Conservation (phyloP, 2,113 vertebrate species). For the Otus sunia region DNA sequence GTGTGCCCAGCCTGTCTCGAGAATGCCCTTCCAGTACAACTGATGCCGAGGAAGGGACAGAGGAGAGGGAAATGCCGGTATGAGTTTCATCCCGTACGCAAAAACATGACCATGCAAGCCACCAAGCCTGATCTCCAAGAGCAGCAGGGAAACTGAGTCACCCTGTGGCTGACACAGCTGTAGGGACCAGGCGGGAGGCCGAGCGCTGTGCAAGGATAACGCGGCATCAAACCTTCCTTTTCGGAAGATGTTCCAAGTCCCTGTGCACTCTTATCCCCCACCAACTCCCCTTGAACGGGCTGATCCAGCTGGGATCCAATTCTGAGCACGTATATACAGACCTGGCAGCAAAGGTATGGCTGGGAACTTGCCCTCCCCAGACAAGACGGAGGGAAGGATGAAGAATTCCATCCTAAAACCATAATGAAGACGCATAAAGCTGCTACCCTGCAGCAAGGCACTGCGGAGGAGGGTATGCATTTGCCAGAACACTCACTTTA, state of each 20-base stretch:
- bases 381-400: background rate
- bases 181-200: background rate
- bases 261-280: background rate
- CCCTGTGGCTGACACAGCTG: background rate
- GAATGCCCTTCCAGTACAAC: background rate
- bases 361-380: background rate
- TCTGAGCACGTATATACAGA: background rate
- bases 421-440: background rate
- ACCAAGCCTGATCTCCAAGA: background rate
- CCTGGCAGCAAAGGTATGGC: background rate
- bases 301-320: background rate
- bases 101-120: fast-evolving
- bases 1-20: fast-evolving
- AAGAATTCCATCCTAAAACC: background rate
- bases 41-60: background rate
- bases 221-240: background rate
- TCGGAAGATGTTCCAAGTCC: no score
- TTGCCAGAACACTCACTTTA: background rate
- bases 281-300: fast-evolving
- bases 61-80: background rate
- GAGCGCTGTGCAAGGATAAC: background rate
- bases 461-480: background rate
- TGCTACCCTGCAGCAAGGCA: background rate
- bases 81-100: fast-evolving
- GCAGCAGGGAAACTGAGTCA: slow-evolving; percentile 15